These are phyloP conservation scores for Terrapene triunguis DNA, from an alignment of 2,113 vertebrate genomes.

Conservation along the genomic window DNA sequence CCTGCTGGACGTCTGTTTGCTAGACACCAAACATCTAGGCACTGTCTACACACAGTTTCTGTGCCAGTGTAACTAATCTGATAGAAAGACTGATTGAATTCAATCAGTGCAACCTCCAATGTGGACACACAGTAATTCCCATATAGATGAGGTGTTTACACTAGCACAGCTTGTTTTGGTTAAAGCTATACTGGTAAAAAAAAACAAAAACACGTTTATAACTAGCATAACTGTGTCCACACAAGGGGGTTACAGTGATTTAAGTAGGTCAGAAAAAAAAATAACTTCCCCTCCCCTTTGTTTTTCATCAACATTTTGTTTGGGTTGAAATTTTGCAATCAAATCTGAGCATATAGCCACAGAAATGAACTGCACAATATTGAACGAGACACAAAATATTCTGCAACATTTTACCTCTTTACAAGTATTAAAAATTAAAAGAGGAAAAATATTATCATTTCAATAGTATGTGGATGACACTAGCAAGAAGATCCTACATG, in stretches of 20 bases:
- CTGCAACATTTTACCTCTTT: neutral
- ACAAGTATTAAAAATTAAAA: neutral
- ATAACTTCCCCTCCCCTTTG: conserved; percentile 17
- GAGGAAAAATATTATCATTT: conserved; percentile 22
- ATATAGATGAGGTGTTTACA: neutral
- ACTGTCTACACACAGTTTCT: neutral
- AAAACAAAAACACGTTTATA: neutral
- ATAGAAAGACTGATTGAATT: neutral
- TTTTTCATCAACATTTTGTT: conserved; percentile 24
- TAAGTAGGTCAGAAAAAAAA: conserved; percentile 42
- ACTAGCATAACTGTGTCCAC: conserved; percentile 31
- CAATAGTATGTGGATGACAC: neutral
- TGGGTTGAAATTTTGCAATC: conserved; percentile 34
- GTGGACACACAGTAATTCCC: neutral
- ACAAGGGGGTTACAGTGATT: conserved; percentile 49
- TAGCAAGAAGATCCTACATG: conserved; percentile 8
- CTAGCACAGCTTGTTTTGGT: neutral
- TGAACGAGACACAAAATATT: neutral
- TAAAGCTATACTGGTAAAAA: conserved; percentile 51
- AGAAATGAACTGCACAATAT: neutral
- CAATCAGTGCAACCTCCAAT: neutral
- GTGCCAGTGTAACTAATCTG: neutral
- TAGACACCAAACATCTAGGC: rapidly evolving
- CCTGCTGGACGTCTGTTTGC: neutral
- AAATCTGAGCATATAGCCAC: conserved; percentile 11